Conservation (phyloP, 2,888 invertebrate species). For the Nemapogon koenigi region DNA sequence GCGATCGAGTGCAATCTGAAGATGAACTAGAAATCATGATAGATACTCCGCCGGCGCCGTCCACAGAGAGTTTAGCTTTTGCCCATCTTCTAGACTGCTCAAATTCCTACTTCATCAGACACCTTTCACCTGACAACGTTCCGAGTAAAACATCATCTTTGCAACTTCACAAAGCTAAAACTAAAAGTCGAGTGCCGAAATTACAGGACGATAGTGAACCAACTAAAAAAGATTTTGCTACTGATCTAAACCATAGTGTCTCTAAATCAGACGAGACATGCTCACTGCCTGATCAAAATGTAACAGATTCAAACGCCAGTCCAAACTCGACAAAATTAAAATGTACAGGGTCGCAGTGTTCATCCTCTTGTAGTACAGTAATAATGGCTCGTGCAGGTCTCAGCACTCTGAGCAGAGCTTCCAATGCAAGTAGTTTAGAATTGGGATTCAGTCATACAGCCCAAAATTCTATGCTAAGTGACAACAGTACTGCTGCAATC, state of each 20-base stretch:
- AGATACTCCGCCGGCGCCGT: constrained; percentile 83
- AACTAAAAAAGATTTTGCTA: constrained; percentile 5
- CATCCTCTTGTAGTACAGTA: constrained; percentile 88
- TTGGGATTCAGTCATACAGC: constrained; percentile 87
- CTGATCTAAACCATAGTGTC: constrained; percentile 20
- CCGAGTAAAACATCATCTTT: constrained; percentile 44
- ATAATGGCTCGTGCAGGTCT: constrained; percentile 69
- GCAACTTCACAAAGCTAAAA: constrained; percentile 31
- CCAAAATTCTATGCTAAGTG: constrained; percentile 82
- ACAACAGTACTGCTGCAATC: constrained; percentile 71
- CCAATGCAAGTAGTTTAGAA: constrained; percentile 83
- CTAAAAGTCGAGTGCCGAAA: constrained; percentile 33
- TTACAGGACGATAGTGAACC: constrained; percentile 36
- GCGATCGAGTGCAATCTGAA: constrained; percentile 93
- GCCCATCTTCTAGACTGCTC: constrained; percentile 76
- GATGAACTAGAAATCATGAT: constrained; percentile 92
- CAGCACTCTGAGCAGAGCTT: constrained; percentile 67
- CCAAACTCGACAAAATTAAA: constrained; percentile 64
- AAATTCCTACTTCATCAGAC: constrained; percentile 44
- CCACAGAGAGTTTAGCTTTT: constrained; percentile 83
- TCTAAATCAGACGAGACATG: constrained; percentile 37
- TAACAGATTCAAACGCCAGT: constrained; percentile 59
- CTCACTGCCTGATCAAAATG: constrained; percentile 46
- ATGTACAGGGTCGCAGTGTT: constrained; percentile 82
- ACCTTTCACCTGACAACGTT: constrained; percentile 34